Percentiles rank a stretch among this genome's conserved stretches.
Evolutionary conservation across 2,797 vertebrate species (phyloP).

Genomic region (Urosaurus nigricauda): DNA sequence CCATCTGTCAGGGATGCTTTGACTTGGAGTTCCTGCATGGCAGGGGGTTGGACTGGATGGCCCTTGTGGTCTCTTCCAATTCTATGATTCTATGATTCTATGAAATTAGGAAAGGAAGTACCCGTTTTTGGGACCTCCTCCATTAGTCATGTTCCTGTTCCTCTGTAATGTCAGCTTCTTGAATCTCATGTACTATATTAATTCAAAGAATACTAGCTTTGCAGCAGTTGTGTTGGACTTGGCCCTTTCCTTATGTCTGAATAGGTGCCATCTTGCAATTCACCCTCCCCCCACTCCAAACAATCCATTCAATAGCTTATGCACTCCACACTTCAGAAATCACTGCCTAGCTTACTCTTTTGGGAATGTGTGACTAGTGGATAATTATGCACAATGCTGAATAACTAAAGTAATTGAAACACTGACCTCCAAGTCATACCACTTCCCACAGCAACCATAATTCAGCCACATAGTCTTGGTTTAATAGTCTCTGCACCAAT

Average conservation of each 20-base stretch:
- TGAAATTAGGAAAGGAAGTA: not conserved
- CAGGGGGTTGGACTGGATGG: no score
- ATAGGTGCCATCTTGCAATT: not conserved
- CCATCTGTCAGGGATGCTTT: no score
- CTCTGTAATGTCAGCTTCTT: not conserved
- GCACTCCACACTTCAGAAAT: not conserved
- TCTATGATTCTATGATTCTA: no score
- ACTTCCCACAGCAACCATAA: constrained; percentile 33
- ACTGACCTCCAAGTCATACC: constrained; percentile 54
- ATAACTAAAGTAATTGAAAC: constrained; percentile 44
- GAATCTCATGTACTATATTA: not conserved
- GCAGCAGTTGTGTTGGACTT: not conserved
- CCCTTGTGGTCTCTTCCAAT: no score
- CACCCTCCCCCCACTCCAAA: not conserved
- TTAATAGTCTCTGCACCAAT: not conserved
- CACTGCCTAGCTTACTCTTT: not conserved
- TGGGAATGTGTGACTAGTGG: no score
- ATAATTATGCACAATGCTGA: constrained; percentile 17
- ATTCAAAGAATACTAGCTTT: not conserved
- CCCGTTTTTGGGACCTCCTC: not conserved
- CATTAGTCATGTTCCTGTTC: not conserved
- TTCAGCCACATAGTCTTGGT: not conserved
- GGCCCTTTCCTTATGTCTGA: not conserved
- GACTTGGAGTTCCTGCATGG: no score
- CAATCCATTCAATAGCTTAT: not conserved